These are phyloP conservation scores for Uloborus diversus DNA, from an alignment of 1,140 invertebrate genomes.

Conservation along the genomic window DNA sequence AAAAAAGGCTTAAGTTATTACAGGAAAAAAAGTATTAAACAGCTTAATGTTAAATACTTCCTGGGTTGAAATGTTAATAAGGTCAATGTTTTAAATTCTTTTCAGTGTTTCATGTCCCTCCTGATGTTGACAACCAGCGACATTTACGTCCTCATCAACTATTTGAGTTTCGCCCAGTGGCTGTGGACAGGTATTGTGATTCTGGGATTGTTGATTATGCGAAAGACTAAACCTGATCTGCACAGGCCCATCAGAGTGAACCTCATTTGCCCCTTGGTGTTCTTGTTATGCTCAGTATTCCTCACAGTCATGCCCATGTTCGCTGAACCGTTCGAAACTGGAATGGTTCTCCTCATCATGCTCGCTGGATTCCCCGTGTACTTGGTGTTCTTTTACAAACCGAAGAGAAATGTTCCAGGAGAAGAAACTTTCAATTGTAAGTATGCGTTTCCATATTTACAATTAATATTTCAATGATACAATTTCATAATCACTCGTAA, in stretches of 20 bases:
- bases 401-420: neutral
- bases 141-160: conserved; percentile 79
- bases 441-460: neutral
- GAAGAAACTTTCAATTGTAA: conserved; percentile 8
- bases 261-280: conserved; percentile 69
- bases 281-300: conserved; percentile 69
- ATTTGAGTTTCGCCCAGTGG: conserved; percentile 82
- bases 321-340: conserved; percentile 65
- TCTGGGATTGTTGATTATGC: conserved; percentile 79
- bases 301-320: conserved; percentile 69
- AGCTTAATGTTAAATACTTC: too few species aligned
- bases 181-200: conserved; percentile 80
- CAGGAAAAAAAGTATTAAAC: too few species aligned
- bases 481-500: neutral
- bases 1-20: too few species aligned
- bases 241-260: conserved; percentile 79
- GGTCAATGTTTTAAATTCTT: too few species aligned
- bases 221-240: conserved; percentile 77
- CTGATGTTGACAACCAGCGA: conserved; percentile 77
- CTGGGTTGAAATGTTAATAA: too few species aligned
- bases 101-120: conserved; percentile 77
- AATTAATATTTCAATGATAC: neutral
- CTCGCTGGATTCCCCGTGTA: conserved; percentile 70
- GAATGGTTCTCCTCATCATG: conserved; percentile 64
- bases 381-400: conserved; percentile 62